Base-by-base conservation (phyloP, 2,888 invertebrate genomes). In the Eremobia ochroleuca region DNA sequence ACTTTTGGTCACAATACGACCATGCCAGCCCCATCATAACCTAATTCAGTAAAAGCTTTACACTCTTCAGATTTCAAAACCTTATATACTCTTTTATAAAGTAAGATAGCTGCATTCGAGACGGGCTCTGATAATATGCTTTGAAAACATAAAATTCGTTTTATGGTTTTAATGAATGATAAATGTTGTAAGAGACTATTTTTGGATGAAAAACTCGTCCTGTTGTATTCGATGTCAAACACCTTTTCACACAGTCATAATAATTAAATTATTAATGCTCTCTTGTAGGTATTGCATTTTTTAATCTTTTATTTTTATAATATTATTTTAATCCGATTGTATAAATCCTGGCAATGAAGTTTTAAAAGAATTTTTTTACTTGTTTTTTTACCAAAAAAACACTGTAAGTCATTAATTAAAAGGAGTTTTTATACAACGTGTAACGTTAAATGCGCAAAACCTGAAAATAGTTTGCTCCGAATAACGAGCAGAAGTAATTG, bases 171-270 rank as follows among this genome's bases (percentile, higher is more conserved):
- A 34, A 4, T 4, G 2, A 18, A 4, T 46, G 34, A 61, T 49
- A 59, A 75, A 82, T 18, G 5, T 68, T 43, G 2, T 55, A 40
- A 18, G 70, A 52, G n/a, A 28, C 52, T 72, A 75, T 69, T 79
- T 75, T 66, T 31, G 1, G 52, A 61, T 40, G 11, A 25, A 61
- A 70, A 84, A 73, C 84, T 68, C 31, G 70, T 82, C 5, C 4
- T 79, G n/a, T 40, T 52, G 21, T 37, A 15, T 68, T 18, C 1
- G 55, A n/a, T 79, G 71, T 84, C 80, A 84, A 75, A 49, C 55
- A 84, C 80, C 80, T 84, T 75, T 84, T 75, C 58, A 52, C 49
- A 73, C 52, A 52, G n/a, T 43, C n/a, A 9, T 61, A 13, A 25
- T 52, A 37, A 49, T 40, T 1, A 49, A 43, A 43, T 43, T 4